These are phyloP conservation scores for Brachypterus glaber DNA, from an alignment of 2,888 invertebrate species.

Conservation along the genomic window DNA sequence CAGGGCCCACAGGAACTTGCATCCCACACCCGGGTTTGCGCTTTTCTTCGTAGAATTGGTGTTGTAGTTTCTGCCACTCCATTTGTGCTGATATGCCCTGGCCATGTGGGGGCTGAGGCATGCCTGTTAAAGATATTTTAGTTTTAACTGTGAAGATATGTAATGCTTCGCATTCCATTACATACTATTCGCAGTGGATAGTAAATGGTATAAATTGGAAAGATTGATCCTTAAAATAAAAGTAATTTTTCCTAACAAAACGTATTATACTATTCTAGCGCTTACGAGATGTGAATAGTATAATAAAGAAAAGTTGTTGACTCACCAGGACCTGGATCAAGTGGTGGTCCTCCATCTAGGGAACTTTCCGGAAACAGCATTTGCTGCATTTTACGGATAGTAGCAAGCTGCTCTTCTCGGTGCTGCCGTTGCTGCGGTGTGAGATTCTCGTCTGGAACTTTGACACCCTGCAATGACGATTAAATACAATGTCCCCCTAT, in stretches of 20 bases:
- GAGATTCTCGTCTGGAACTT: constrained; percentile 91
- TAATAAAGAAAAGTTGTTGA: constrained; percentile 5
- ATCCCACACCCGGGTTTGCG: constrained; percentile 39
- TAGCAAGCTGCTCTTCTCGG: constrained; percentile 86
- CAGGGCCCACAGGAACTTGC: constrained; percentile 28
- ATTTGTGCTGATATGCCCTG: constrained; percentile 44
- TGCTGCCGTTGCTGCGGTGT: constrained; percentile 93
- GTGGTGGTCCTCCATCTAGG: constrained; percentile 26
- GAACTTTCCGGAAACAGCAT: constrained; percentile 79
- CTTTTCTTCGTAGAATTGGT: constrained; percentile 72
- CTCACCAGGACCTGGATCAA: constrained; percentile 12
- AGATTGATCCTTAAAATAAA: too few relatives aligned
- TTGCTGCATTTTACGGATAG: constrained; percentile 84
- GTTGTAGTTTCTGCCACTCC: constrained; percentile 87
- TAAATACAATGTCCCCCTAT: too few relatives aligned
- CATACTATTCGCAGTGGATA: too few relatives aligned
- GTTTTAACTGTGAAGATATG: too few relatives aligned
- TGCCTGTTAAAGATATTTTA: too few relatives aligned
- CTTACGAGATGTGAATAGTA: too few relatives aligned
- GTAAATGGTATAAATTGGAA: too few relatives aligned
- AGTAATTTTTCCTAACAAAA: too few relatives aligned
- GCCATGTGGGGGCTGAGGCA: constrained; percentile 2
- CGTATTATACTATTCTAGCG: too few relatives aligned
- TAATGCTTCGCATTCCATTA: too few relatives aligned
- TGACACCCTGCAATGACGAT: constrained; percentile 62